These are phyloP conservation scores for Dioctria rufipes DNA, from an alignment of 2,888 invertebrate species.

Conservation along the genomic window DNA sequence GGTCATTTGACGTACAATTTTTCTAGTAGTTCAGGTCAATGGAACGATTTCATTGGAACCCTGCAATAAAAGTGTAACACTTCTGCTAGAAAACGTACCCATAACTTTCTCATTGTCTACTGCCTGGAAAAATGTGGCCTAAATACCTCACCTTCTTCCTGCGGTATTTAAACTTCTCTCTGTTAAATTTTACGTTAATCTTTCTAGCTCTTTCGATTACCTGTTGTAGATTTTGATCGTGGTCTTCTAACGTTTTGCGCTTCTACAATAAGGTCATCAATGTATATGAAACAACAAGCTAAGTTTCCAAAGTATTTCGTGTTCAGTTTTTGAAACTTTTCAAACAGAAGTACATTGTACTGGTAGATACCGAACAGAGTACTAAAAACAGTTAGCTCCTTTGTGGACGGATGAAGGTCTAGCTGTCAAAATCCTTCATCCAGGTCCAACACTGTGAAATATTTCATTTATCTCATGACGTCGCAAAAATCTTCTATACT, in stretches of 20 bases:
- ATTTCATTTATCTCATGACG: slow-evolving; percentile 54
- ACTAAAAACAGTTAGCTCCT: slow-evolving; percentile 61
- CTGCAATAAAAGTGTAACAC: too few species aligned
- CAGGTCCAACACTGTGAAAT: slow-evolving; percentile 55
- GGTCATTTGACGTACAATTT: too few species aligned
- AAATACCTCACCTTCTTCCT: not conserved
- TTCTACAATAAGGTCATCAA: slow-evolving; percentile 47
- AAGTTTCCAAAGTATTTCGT: slow-evolving; percentile 53
- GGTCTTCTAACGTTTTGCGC: not conserved
- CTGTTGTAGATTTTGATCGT: slow-evolving; percentile 16
- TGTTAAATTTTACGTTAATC: slow-evolving; percentile 9
- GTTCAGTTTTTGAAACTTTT: slow-evolving; percentile 56
- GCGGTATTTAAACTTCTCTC: not conserved
- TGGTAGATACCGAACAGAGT: slow-evolving; percentile 55
- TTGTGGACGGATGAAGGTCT: slow-evolving; percentile 50
- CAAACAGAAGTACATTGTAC: slow-evolving; percentile 10
- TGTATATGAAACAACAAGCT: slow-evolving; percentile 50
- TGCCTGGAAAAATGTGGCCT: not conserved
- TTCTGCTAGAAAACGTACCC: too few species aligned
- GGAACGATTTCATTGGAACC: too few species aligned
- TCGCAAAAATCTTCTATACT: slow-evolving; percentile 60
- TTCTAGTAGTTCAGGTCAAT: too few species aligned
- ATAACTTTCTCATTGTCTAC: slow-evolving; percentile 57
- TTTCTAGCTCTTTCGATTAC: slow-evolving; percentile 21
- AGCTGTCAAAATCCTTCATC: slow-evolving; percentile 58